Evolutionary conservation across 2,888 invertebrate genomes (phyloP), one percentile per base, ranked within the genome.

Genomic region (Microctonus hyperodae): DNA sequence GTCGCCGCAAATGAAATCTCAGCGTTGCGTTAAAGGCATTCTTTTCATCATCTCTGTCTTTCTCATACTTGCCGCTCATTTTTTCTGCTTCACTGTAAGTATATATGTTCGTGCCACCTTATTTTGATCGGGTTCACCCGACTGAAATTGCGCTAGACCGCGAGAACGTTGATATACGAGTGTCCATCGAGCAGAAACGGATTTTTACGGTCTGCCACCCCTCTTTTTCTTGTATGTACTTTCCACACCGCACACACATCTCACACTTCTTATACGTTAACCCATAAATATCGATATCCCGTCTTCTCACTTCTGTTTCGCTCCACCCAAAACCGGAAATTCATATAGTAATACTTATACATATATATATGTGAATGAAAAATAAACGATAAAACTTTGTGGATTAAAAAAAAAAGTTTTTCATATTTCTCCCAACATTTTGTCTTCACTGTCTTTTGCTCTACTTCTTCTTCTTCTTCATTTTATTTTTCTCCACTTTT

Each of bases 1-100:
- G 58, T 44, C n/a, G n/a, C 63, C 63, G 59, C 67, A 67, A 67
- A 67, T 67, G 67, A 67, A 67, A 67, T 67, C 67, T 55, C 67
- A 58, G 53, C 40, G 62, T 58, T 58, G 37, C 40, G 62, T 58
- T 58, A 13, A 31, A 58, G 28, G 55, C 51, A 55, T 55, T 33
- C 60, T 40, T 28, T 33, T n/a, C 35, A 13, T 61, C n/a, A 20
- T 61, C 16, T n/a, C 40, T 25, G 16, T 44, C 37, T 48, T 25
- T 28, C 53, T 13, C 55, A 23, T 6, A 25, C 11, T 13, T n/a
- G n/a, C 28, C 50, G 20, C 48, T 40, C 6, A n/a, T 20, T 58
- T 58, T 16, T 22, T 28, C 31, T 65, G 23, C 35, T 10, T 35
- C 50, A 28, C 23, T 40, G 28, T 28, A 3, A 20, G 50, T 57